These are phyloP conservation scores for Ctenoplectra terminalis DNA, from an alignment of 1,140 invertebrate genomes.

Conservation along the genomic window DNA sequence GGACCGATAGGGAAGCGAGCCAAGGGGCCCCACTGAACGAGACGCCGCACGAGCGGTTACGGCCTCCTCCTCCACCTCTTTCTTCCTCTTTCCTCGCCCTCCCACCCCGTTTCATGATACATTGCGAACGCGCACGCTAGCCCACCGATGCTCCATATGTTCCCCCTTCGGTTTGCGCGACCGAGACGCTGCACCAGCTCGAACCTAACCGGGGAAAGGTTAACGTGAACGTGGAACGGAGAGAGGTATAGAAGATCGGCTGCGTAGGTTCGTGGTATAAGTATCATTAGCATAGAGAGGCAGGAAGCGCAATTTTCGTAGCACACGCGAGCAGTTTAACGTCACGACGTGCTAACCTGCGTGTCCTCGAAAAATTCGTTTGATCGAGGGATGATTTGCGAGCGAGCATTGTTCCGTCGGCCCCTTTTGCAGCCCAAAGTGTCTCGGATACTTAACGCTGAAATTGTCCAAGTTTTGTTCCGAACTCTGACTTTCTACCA, in stretches of 20 bases:
- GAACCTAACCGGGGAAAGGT: slow-evolving; percentile 50
- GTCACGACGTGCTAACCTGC: not conserved
- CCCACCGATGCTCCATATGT: slow-evolving; percentile 75
- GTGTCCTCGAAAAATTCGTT: too few relatives aligned
- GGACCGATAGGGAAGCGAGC: slow-evolving; percentile 75
- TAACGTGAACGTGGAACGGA: slow-evolving; percentile 37
- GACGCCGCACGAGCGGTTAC: slow-evolving; percentile 71
- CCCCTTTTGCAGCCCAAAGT: too few relatives aligned
- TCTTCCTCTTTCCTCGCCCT: slow-evolving; percentile 48
- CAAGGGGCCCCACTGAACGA: slow-evolving; percentile 64
- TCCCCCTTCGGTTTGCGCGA: slow-evolving; percentile 37
- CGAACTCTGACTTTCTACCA: too few relatives aligned
- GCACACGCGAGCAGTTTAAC: slow-evolving; percentile 54
- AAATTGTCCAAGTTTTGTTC: too few relatives aligned
- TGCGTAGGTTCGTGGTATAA: not conserved
- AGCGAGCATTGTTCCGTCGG: too few relatives aligned
- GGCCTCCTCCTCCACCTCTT: slow-evolving; percentile 2
- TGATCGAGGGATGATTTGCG: too few relatives aligned
- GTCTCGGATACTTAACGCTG: too few relatives aligned
- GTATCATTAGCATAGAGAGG: slow-evolving; percentile 67
- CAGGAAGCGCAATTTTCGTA: slow-evolving; percentile 63
- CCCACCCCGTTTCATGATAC: slow-evolving; percentile 77
- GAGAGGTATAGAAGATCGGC: slow-evolving; percentile 28
- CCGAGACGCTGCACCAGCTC: slow-evolving; percentile 8
- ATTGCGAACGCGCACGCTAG: slow-evolving; percentile 81